These are phyloP conservation scores for Petrocephalus sullivani DNA, from an alignment of 2,797 vertebrate genomes.

Conservation along the genomic window DNA sequence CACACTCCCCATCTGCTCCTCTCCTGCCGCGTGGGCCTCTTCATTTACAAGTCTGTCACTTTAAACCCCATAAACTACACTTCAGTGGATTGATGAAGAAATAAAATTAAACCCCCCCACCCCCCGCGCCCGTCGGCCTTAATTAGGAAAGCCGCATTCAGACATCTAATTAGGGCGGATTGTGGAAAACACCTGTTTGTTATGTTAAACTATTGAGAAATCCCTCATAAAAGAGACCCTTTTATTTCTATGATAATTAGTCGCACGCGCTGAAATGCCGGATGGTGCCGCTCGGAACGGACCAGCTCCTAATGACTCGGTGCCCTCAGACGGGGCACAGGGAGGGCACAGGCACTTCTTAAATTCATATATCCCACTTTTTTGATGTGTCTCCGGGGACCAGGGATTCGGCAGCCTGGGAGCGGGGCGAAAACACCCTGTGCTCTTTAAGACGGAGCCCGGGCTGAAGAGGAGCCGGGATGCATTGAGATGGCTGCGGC, in stretches of 20 bases:
- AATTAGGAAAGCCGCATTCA: slow-evolving; percentile 46
- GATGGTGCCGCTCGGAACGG: slow-evolving; percentile 31
- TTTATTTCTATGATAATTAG: slow-evolving; percentile 50
- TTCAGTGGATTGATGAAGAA: slow-evolving; percentile 48
- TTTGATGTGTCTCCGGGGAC: slow-evolving; percentile 4
- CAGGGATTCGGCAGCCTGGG: not conserved
- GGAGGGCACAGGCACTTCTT: not conserved
- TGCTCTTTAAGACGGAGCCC: not conserved
- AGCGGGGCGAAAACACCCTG: not conserved
- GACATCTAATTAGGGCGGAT: slow-evolving; percentile 48
- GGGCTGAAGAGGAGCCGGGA: not conserved
- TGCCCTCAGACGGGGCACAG: not conserved
- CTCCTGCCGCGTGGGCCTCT: slow-evolving; percentile 30
- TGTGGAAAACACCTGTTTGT: slow-evolving; percentile 46
- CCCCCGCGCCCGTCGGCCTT: slow-evolving; percentile 39
- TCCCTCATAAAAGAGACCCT: slow-evolving; percentile 38
- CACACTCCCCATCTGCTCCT: slow-evolving; percentile 34
- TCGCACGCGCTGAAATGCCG: slow-evolving; percentile 38
- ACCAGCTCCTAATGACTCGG: slow-evolving; percentile 23
- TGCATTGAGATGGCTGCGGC: not conserved
- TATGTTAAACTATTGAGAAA: slow-evolving; percentile 40
- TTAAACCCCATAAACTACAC: slow-evolving; percentile 51
- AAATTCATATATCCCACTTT: not conserved
- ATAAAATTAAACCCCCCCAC: slow-evolving; percentile 43
- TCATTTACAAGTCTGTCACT: slow-evolving; percentile 47